phyloP scores from a whole-genome alignment of 2,888 invertebrate genomes.

The Campoplex nolae region DNA sequence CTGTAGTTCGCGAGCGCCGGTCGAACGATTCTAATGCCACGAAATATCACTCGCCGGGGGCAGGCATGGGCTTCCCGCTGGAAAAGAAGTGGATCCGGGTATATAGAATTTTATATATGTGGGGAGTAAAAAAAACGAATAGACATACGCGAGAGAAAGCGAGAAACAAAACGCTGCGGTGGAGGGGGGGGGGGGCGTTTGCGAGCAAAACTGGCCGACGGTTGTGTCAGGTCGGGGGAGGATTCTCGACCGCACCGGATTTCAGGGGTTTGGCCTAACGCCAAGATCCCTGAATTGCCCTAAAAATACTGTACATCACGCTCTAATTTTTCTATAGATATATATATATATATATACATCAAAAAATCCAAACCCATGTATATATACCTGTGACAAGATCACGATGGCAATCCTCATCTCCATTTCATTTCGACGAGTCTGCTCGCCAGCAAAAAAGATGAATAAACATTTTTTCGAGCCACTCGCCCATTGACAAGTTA shows the following conservation, averaged over 20 bases:
- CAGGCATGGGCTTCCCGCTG: constrained; percentile 1
- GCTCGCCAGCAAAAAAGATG: not conserved
- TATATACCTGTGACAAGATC: constrained; percentile 22
- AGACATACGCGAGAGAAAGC: constrained; percentile 11
- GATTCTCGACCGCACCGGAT: constrained; percentile 64
- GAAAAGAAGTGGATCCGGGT: constrained; percentile 21
- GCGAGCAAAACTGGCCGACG: constrained; percentile 41
- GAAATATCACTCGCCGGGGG: constrained; percentile 3
- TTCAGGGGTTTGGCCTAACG: constrained; percentile 72
- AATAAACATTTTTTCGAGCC: not conserved
- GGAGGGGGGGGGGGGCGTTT: constrained; percentile 3
- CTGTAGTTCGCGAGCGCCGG: not conserved
- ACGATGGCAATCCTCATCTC: constrained; percentile 9
- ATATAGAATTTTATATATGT: constrained; percentile 11
- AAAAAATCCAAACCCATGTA: constrained; percentile 58
- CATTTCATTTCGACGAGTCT: constrained; percentile 26
- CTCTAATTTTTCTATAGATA: constrained; percentile 70
- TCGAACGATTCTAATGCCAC: not conserved
- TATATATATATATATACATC: constrained; percentile 25
- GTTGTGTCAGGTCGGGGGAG: constrained; percentile 46
- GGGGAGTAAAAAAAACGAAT: not conserved
- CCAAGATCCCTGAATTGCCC: constrained; percentile 73
- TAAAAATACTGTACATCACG: constrained; percentile 68
- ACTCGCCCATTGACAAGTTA: not conserved
- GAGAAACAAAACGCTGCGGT: constrained; percentile 34